Percentiles rank a stretch among this genome's conserved stretches.
phyloP scores from a whole-genome alignment of 2,113 vertebrate species.

The Pristiophorus japonicus region DNA sequence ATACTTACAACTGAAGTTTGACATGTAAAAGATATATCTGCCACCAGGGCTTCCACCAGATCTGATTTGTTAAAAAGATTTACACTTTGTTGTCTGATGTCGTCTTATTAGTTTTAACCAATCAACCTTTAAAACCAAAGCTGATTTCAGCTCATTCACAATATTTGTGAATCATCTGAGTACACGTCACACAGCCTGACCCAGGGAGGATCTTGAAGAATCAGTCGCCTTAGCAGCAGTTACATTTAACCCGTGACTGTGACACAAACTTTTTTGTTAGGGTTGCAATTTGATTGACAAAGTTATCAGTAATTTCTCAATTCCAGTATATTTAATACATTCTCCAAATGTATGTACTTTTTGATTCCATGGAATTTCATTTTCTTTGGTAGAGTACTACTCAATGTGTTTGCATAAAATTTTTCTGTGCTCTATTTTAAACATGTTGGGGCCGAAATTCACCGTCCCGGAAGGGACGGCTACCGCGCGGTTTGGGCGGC shows the following conservation, averaged over 20 bases:
- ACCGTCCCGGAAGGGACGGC: too few species aligned
- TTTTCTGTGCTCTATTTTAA: background rate
- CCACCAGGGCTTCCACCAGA: background rate
- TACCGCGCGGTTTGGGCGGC: too few species aligned
- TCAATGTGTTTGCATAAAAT: too few species aligned
- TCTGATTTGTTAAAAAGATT: background rate
- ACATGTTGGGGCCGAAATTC: too few species aligned
- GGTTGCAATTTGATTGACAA: background rate
- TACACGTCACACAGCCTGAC: too few species aligned
- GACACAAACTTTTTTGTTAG: background rate
- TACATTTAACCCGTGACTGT: background rate
- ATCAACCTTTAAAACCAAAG: background rate
- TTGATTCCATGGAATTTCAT: too few species aligned
- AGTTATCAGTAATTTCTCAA: background rate
- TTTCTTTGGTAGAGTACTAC: background rate
- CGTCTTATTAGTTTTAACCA: background rate
- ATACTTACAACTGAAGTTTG: background rate
- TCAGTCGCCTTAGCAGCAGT: background rate
- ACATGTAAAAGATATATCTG: background rate
- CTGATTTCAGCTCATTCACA: background rate
- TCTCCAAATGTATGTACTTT: background rate
- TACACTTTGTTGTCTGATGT: background rate
- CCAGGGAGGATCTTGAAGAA: background rate
- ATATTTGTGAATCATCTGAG: background rate
- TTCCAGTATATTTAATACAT: background rate